These are phyloP conservation scores for Drosophila suzukii DNA, from an alignment of 1,140 invertebrate genomes.

Conservation along the genomic window DNA sequence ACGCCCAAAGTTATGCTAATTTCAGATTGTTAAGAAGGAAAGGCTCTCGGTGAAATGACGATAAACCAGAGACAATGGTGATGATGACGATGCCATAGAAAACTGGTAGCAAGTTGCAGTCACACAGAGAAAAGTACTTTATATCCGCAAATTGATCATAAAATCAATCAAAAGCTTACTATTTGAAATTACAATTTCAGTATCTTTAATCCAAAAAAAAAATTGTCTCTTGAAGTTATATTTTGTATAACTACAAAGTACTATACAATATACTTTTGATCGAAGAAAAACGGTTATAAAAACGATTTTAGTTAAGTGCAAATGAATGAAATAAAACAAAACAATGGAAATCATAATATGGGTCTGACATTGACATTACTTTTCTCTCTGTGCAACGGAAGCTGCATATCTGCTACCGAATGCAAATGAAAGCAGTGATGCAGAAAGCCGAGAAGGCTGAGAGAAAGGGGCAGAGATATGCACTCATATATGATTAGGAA, in stretches of 20 bases:
- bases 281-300: no score
- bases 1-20: slow-evolving; percentile 64
- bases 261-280: no score
- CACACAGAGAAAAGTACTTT: neutral
- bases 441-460: slow-evolving; percentile 52
- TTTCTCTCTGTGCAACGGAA: slow-evolving; percentile 46
- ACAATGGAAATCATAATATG: neutral
- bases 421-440: slow-evolving; percentile 80
- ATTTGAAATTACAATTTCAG: neutral
- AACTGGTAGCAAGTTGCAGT: slow-evolving; percentile 49
- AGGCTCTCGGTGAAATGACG: slow-evolving; percentile 31
- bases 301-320: no score
- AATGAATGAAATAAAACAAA: no score
- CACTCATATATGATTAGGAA: slow-evolving; percentile 79
- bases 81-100: slow-evolving; percentile 44
- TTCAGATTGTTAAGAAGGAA: slow-evolving; percentile 31
- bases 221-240: no score
- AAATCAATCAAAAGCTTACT: neutral
- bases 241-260: no score
- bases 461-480: slow-evolving; percentile 43
- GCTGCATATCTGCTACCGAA: slow-evolving; percentile 57
- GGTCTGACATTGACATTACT: neutral
- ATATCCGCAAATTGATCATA: neutral
- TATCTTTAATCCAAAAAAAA: no score
- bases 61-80: slow-evolving; percentile 33